phyloP scores from a whole-genome alignment of 1,140 invertebrate species.

The Acyrthosiphon pisum region DNA sequence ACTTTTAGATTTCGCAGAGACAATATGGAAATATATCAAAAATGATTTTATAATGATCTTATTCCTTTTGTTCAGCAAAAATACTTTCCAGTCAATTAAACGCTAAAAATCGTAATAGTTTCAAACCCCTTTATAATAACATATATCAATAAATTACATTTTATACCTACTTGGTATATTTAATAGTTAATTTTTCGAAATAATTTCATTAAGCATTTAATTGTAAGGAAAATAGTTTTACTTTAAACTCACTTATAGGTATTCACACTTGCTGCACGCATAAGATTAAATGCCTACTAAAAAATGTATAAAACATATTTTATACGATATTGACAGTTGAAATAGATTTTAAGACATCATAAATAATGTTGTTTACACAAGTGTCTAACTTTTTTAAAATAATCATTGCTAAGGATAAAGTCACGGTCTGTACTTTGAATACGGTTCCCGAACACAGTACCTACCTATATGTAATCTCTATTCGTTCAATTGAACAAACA shows the following conservation, averaged over 20 bases:
- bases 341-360: slow-evolving; percentile 29
- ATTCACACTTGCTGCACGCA: neutral
- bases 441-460: neutral
- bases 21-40: too few species aligned
- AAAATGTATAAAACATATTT: neutral
- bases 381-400: neutral
- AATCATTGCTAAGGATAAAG: slow-evolving; percentile 1
- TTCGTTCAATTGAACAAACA: neutral
- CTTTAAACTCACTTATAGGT: neutral
- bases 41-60: too few species aligned
- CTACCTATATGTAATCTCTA: neutral
- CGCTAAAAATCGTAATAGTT: neutral
- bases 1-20: too few species aligned
- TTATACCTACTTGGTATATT: neutral
- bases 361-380: slow-evolving; percentile 24
- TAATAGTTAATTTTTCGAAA: neutral
- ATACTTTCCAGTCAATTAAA: too few species aligned
- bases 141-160: neutral
- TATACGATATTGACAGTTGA: neutral
- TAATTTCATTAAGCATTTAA: neutral
- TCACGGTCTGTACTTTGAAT: neutral
- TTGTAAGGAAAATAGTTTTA: too few species aligned
- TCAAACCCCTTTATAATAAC: neutral
- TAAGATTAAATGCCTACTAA: neutral
- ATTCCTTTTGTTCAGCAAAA: too few species aligned